Percentiles rank a stretch among this genome's conserved stretches.
Conservation (phyloP, 2,113 vertebrate species). For the Equus przewalskii region DNA sequence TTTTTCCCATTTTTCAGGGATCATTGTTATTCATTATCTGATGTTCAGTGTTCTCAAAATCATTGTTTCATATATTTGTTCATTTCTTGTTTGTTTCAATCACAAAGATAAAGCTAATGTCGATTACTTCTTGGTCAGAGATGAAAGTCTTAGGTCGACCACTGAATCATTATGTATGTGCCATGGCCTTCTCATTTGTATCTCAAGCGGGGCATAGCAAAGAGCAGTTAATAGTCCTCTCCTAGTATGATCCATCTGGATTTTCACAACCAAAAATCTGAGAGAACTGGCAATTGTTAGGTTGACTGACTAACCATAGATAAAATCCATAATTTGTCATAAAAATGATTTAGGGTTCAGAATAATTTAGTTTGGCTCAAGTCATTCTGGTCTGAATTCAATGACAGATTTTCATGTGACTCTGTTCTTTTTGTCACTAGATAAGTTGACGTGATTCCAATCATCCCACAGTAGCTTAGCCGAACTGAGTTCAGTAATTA, state of each 20-base stretch:
- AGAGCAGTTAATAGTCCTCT: conserved; percentile 33
- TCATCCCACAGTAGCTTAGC: conserved; percentile 9
- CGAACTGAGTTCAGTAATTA: conserved; percentile 32
- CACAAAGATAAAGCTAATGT: not conserved
- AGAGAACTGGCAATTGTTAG: conserved; percentile 63
- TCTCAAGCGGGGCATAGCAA: not conserved
- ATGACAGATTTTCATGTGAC: not conserved
- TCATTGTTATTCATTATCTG: not conserved
- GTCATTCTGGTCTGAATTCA: conserved; percentile 68
- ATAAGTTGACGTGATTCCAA: conserved; percentile 36
- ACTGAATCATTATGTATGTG: not conserved
- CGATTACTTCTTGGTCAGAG: not conserved
- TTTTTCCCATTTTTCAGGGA: not conserved
- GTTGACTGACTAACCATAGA: conserved; percentile 52
- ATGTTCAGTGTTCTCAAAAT: not conserved
- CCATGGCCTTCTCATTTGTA: not conserved
- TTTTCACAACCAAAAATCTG: conserved; percentile 63
- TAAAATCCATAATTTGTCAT: conserved; percentile 59
- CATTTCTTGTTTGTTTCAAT: conserved; percentile 18
- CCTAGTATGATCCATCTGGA: not conserved
- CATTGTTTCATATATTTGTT: not conserved
- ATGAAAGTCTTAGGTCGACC: not conserved
- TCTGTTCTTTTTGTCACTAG: conserved; percentile 41
- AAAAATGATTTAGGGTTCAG: conserved; percentile 60
- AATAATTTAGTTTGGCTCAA: conserved; percentile 54